Evolutionary conservation across 2,113 vertebrate species (phyloP).

Genomic region (Excalfactoria chinensis): DNA sequence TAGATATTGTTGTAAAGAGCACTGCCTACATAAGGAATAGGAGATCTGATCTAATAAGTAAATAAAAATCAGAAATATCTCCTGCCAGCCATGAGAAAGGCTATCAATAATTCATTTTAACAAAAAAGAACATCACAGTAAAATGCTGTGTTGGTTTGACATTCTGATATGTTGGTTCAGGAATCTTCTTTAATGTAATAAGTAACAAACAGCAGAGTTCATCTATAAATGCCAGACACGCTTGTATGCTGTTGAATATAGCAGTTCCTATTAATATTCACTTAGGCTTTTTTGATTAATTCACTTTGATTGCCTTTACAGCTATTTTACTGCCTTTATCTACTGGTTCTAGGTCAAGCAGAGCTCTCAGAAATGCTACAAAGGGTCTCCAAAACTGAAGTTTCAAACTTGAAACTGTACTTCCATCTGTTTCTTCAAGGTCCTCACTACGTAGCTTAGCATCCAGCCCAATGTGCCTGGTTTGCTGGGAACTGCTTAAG

Average conservation of each 20-base stretch:
- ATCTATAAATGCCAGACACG: slow-evolving; percentile 34
- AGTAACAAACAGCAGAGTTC: slow-evolving; percentile 59
- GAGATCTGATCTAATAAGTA: slow-evolving; percentile 5
- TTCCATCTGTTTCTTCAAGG: background rate
- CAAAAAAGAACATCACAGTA: slow-evolving; percentile 53
- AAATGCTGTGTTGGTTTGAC: slow-evolving; percentile 46
- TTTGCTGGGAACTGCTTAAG: background rate
- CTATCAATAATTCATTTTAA: slow-evolving; percentile 66
- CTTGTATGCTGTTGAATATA: slow-evolving; percentile 42
- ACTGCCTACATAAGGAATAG: slow-evolving; percentile 10
- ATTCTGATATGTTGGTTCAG: slow-evolving; percentile 58
- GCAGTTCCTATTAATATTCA: slow-evolving; percentile 46
- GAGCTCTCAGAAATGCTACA: slow-evolving; percentile 3
- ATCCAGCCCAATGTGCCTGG: background rate
- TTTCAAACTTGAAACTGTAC: background rate
- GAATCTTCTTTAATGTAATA: slow-evolving; percentile 49
- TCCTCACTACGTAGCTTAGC: background rate
- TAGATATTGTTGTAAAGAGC: slow-evolving; percentile 22
- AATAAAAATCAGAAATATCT: slow-evolving; percentile 58
- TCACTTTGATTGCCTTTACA: slow-evolving; percentile 33
- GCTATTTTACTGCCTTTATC: slow-evolving; percentile 12
- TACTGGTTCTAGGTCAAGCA: background rate
- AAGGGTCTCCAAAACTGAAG: slow-evolving; percentile 8
- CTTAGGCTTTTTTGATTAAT: slow-evolving; percentile 35
- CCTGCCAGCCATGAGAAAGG: slow-evolving; percentile 29